Conservation (phyloP, 2,113 vertebrate species). For the Orycteropus afer region DNA sequence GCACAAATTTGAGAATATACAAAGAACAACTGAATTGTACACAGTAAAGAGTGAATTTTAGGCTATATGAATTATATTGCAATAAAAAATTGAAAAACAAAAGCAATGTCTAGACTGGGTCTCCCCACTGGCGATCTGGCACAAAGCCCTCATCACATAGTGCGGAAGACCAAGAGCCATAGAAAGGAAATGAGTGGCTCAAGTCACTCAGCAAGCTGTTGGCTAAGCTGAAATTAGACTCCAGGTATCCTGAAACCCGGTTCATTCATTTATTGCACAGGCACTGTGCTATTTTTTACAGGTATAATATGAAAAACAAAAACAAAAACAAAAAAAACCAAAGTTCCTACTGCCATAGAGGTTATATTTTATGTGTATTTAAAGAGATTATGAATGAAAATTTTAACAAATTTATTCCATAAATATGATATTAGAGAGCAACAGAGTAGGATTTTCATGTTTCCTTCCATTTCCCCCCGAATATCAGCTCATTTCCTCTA, state of each 20-base stretch:
- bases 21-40: neutral
- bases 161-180: neutral
- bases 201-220: neutral
- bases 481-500: neutral
- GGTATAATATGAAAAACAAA: neutral
- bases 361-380: neutral
- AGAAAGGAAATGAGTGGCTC: neutral
- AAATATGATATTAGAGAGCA: too few species aligned
- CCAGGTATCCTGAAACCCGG: neutral
- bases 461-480: neutral
- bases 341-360: neutral
- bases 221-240: constrained; percentile 14
- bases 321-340: neutral
- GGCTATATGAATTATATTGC: too few species aligned
- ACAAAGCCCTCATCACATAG: constrained; percentile 16
- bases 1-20: neutral
- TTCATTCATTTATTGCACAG: neutral
- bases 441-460: neutral
- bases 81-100: neutral
- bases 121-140: constrained; percentile 5
- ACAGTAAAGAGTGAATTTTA: constrained; percentile 8
- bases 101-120: neutral
- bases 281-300: neutral
- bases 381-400: neutral
- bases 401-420: neutral